A percentile compares a stretch with the other conserved stretches of the same genome.
These are phyloP conservation scores for Halcyon chelicuti DNA, from an alignment of 2,797 vertebrate genomes.

Conservation along the genomic window DNA sequence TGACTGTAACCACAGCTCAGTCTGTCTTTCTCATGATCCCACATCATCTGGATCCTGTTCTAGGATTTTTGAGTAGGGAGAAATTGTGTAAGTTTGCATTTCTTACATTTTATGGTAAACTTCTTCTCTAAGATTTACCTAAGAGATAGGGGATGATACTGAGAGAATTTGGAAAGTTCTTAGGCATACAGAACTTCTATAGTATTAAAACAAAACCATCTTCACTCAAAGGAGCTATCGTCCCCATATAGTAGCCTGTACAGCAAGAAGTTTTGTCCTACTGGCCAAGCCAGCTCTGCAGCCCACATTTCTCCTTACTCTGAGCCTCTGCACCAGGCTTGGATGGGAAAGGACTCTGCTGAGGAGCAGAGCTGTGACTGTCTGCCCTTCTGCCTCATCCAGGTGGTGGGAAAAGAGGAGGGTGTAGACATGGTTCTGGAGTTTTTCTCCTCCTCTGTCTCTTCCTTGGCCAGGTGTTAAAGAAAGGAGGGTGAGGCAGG, in stretches of 20 bases:
- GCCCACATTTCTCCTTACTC: background rate
- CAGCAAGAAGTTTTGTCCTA: background rate
- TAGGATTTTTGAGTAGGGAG: background rate
- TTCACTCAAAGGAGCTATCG: background rate
- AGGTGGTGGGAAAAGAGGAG: background rate
- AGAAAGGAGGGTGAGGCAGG: background rate
- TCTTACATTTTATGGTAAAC: background rate
- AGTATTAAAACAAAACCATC: background rate
- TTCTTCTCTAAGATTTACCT: background rate
- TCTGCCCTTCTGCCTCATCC: background rate
- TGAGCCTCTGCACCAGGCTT: background rate
- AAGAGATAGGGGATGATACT: background rate
- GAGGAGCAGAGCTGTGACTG: fast-evolving
- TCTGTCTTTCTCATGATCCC: background rate
- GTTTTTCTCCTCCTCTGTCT: background rate
- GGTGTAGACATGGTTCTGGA: background rate
- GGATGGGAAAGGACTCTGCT: background rate
- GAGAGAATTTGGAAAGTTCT: background rate
- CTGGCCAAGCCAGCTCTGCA: background rate
- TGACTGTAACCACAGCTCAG: background rate
- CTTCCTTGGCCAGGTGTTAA: background rate
- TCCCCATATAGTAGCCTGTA: background rate
- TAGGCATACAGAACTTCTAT: background rate
- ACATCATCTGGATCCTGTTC: background rate
- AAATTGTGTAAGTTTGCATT: background rate